A percentile compares a stretch with the other conserved stretches of the same genome.
These are phyloP conservation scores for Leptonema lineaticorne DNA, from an alignment of 1,140 invertebrate genomes.

Conservation along the genomic window DNA sequence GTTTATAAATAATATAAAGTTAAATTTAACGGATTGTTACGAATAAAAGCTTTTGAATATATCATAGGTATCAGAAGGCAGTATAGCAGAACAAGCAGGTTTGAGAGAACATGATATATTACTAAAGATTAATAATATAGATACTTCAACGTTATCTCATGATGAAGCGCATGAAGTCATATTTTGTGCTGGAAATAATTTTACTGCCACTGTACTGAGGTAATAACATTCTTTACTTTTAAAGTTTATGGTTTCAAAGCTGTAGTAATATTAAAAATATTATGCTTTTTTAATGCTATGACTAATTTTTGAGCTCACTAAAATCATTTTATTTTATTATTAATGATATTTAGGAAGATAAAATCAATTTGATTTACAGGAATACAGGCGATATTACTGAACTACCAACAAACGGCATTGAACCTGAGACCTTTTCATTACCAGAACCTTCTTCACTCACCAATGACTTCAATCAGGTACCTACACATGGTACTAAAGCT, in stretches of 20 bases:
- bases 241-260: too few species aligned
- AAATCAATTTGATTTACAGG: neutral
- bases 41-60: conserved; percentile 3
- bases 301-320: neutral
- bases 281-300: neutral
- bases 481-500: conserved; percentile 22
- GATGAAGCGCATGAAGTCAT: conserved; percentile 78
- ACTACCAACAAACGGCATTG: neutral
- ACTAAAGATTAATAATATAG: conserved; percentile 71
- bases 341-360: too few species aligned
- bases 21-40: neutral
- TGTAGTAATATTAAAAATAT: too few species aligned
- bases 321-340: neutral
- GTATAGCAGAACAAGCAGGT: conserved; percentile 80
- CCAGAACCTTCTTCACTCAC: conserved; percentile 42
- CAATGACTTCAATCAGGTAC: conserved; percentile 42
- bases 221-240: conserved; percentile 46
- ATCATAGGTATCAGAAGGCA: conserved; percentile 71
- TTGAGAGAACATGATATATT: conserved; percentile 79
- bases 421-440: conserved; percentile 4
- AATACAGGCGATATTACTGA: neutral
- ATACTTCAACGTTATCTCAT: conserved; percentile 68
- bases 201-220: conserved; percentile 75
- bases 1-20: neutral
- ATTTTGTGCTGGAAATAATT: conserved; percentile 69